Conservation (phyloP, 2,113 vertebrate species). For the Eurystomus gularis region DNA sequence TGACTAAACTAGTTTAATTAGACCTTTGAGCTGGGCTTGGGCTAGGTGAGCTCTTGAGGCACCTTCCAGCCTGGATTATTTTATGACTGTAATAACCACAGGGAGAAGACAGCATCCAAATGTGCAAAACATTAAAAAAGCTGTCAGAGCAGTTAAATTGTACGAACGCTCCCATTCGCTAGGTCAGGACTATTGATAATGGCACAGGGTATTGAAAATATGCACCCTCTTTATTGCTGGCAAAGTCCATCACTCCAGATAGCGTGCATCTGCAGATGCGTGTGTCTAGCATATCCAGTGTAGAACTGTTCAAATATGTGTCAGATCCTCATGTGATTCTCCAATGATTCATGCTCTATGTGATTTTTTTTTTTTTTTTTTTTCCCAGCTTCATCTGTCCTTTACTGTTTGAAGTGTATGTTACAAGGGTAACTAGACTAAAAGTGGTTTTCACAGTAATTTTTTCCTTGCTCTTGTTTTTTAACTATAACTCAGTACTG, state of each 20-base stretch:
- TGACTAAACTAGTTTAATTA: background rate
- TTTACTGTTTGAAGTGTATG: background rate
- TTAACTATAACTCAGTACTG: background rate
- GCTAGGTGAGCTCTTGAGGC: background rate
- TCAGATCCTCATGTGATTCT: background rate
- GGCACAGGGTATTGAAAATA: background rate
- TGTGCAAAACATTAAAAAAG: background rate
- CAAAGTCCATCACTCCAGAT: background rate
- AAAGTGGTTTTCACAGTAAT: background rate
- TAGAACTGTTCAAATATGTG: background rate
- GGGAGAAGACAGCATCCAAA: background rate
- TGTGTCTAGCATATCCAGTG: background rate
- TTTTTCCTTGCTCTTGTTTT: background rate
- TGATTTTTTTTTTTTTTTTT: background rate
- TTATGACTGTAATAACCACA: background rate
- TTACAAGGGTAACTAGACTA: background rate
- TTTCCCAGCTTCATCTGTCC: background rate
- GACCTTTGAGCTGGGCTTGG: background rate
- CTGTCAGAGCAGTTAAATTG: background rate
- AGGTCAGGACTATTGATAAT: background rate
- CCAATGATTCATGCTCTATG: background rate
- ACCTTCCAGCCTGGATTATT: background rate
- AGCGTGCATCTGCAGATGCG: background rate
- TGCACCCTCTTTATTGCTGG: background rate
- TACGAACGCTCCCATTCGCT: background rate